Base-by-base conservation (phyloP, 2,888 invertebrate genomes). In the Aphelenchoides bicaudatus region DNA sequence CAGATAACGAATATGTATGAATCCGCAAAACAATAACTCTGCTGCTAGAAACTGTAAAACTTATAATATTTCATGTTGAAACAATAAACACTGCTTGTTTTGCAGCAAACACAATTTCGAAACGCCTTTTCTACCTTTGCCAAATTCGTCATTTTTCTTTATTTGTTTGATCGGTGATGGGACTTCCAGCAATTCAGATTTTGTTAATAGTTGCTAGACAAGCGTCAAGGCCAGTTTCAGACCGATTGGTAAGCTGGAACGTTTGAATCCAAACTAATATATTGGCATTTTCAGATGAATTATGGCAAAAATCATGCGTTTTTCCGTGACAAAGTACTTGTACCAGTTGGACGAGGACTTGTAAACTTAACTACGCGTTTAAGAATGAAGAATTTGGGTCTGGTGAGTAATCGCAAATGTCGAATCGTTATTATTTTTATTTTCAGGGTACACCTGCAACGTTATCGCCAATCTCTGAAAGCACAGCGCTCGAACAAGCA, bases 131-230 rank as follows among this genome's bases (percentile, higher is more conserved):
- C n/a, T n/a, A n/a, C n/a, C n/a, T n/a, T n/a, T n/a, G n/a, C n/a
- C n/a, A n/a, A n/a, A n/a, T n/a, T n/a, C n/a, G n/a, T n/a, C n/a
- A n/a, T n/a, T n/a, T n/a, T n/a, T n/a, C n/a, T n/a, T n/a, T n/a
- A n/a, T n/a, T n/a, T n/a, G n/a, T n/a, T 27, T 21, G 21, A 28
- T 10, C 19, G 51, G 66, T 46, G 30, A 76, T 76, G 76, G 76
- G 76, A 27, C 66, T 76, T 31, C 76, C 76, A 4, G 70, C 72
- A 69, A 65, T 76, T 49, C 76, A 76, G 62, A 67, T 76, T 16
- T 63, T 74, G 43, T 68, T 77, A 72, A 76, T 76, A 54, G 69
- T 72, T 48, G 76, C 74, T 3, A 58, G 76, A 59, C 76, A 76
- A 66, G 61, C 77, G 46, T 74, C 76, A 10, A 77, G 72, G 61